These are phyloP conservation scores for Procambarus virginalis DNA, from an alignment of 1,140 invertebrate genomes.

Conservation along the genomic window DNA sequence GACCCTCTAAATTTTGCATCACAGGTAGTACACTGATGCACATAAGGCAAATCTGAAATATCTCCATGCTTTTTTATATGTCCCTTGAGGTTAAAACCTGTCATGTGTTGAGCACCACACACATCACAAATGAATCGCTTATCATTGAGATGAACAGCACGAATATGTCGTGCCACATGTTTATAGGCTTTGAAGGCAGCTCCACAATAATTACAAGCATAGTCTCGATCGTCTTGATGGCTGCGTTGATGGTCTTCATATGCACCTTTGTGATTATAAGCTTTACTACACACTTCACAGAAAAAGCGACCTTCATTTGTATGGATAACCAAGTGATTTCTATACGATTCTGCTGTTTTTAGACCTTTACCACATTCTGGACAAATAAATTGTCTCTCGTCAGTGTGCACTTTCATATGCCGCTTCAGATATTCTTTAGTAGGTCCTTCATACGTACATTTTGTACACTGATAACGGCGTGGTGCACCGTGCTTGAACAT, in stretches of 20 bases:
- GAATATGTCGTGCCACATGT: constrained; percentile 52
- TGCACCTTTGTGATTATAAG: constrained; percentile 58
- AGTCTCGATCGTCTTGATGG: constrained; percentile 32
- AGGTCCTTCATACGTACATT: constrained; percentile 44
- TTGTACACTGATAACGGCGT: constrained; percentile 39
- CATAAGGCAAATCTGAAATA: constrained; percentile 27
- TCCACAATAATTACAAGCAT: constrained; percentile 52
- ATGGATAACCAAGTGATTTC: constrained; percentile 56
- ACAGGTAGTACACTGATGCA: constrained; percentile 17
- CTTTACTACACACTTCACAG: constrained; percentile 43
- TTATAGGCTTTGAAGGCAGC: constrained; percentile 58
- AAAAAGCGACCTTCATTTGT: constrained; percentile 50
- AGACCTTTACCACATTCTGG: constrained; percentile 39
- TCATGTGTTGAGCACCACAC: constrained; percentile 55
- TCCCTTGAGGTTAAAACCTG: constrained; percentile 50
- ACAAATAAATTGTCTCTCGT: constrained; percentile 43
- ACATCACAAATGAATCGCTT: constrained; percentile 57
- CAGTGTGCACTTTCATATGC: constrained; percentile 53
- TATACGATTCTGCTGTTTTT: constrained; percentile 47
- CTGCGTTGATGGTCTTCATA: constrained; percentile 48
- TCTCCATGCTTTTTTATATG: constrained; percentile 52
- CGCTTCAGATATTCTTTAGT: constrained; percentile 57
- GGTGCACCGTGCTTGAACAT: constrained; percentile 61
- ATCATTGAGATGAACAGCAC: constrained; percentile 56
- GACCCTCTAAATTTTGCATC: constrained; percentile 49